Evolutionary conservation across 2,888 invertebrate species (phyloP).

Genomic region (Scelioninae gen. 1): DNA sequence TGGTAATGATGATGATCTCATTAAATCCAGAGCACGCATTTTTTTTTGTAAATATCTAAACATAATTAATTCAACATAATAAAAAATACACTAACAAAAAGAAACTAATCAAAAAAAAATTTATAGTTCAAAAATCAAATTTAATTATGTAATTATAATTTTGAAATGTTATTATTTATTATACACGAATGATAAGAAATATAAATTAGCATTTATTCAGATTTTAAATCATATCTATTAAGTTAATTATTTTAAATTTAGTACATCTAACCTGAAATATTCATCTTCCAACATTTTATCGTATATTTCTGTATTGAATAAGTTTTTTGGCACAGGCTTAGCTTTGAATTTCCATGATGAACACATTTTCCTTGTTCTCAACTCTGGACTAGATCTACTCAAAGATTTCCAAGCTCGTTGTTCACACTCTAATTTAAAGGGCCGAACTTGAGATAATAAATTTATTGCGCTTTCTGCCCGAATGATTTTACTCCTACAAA

Average conservation of each 20-base stretch:
- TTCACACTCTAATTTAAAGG: conserved; percentile 82
- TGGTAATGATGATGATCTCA: conserved; percentile 88
- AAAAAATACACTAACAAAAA: too few species aligned
- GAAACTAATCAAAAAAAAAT: too few species aligned
- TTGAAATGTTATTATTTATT: too few species aligned
- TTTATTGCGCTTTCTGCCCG: conserved; percentile 82
- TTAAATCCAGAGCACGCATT: conserved; percentile 89
- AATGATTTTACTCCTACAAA: conserved; percentile 80
- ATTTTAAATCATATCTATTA: not conserved
- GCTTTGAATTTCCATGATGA: conserved; percentile 86
- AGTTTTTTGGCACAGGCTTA: conserved; percentile 88
- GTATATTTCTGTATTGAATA: conserved; percentile 89
- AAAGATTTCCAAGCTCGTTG: conserved; percentile 79
- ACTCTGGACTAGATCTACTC: conserved; percentile 82
- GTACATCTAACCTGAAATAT: conserved; percentile 88
- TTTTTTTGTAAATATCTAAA: conserved; percentile 83
- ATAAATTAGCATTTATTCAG: not conserved
- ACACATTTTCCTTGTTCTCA: conserved; percentile 70
- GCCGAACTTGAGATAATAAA: conserved; percentile 82
- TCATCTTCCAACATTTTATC: conserved; percentile 90
- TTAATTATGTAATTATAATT: too few species aligned
- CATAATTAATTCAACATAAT: too few species aligned
- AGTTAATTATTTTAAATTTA: not conserved
- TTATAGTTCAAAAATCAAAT: too few species aligned
- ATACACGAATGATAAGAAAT: too few species aligned